Conservation (phyloP, 2,113 vertebrate genomes). For the Hyperoodon ampullatus region DNA sequence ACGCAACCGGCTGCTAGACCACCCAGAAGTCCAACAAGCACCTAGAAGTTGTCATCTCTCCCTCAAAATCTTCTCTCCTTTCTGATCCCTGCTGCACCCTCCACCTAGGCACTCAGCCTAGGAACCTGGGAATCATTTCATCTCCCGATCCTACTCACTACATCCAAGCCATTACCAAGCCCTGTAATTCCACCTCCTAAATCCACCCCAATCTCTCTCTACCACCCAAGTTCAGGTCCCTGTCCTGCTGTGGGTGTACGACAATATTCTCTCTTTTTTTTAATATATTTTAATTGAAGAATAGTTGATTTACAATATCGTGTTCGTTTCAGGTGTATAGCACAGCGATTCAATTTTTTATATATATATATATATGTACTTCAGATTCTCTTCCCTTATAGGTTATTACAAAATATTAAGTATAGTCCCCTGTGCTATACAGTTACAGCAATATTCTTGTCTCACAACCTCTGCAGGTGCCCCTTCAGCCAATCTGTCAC, state of each 20-base stretch:
- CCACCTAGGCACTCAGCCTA: not conserved
- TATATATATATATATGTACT: not conserved
- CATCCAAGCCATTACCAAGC: not conserved
- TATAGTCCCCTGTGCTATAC: not conserved
- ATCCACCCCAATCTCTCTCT: not conserved
- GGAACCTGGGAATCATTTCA: not conserved
- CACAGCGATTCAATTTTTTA: not conserved
- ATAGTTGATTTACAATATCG: not conserved
- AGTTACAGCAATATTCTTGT: not conserved
- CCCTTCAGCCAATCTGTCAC: not conserved
- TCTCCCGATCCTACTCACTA: not conserved
- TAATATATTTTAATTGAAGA: not conserved
- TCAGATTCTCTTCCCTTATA: not conserved
- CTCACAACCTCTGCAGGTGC: not conserved
- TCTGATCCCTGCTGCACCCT: not conserved
- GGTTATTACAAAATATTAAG: not conserved
- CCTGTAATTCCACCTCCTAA: not conserved
- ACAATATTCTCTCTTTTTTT: not conserved
- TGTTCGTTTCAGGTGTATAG: not conserved
- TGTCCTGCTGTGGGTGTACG: rapidly evolving
- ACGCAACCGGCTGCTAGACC: not conserved
- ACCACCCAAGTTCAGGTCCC: not conserved
- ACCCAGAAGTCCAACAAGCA: not conserved
- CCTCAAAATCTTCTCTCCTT: not conserved
- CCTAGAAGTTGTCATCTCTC: not conserved